These are phyloP conservation scores for Diplolepis rosae DNA, from an alignment of 2,888 invertebrate species.

Conservation along the genomic window DNA sequence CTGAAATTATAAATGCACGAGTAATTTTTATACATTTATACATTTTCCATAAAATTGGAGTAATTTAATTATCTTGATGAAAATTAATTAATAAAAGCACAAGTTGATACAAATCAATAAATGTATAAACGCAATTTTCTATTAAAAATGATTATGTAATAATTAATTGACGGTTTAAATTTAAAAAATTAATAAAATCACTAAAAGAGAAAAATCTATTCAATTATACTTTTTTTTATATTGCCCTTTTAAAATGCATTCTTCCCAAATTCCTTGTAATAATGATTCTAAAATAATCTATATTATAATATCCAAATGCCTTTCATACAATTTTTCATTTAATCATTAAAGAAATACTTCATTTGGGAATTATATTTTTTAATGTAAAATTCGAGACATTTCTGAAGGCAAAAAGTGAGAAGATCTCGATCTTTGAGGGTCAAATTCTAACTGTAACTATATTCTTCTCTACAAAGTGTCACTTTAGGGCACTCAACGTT, in stretches of 20 bases:
- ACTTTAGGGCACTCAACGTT: slow-evolving; percentile 14
- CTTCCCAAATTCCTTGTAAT: too few species aligned
- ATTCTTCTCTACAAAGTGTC: background rate
- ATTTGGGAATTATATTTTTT: background rate
- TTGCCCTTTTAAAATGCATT: too few species aligned
- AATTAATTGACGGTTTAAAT: background rate
- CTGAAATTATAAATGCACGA: too few species aligned
- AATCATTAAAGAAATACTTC: too few species aligned
- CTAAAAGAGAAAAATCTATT: background rate
- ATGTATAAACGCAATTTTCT: background rate
- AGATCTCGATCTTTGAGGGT: slow-evolving; percentile 4
- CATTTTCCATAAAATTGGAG: too few species aligned
- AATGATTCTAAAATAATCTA: too few species aligned
- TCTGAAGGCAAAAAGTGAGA: background rate
- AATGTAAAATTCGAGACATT: background rate
- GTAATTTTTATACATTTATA: too few species aligned
- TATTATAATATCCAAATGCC: too few species aligned
- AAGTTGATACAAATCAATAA: background rate
- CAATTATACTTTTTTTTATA: too few species aligned
- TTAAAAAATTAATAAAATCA: background rate
- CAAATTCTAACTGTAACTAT: slow-evolving; percentile 4
- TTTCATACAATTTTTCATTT: too few species aligned
- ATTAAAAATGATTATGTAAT: background rate
- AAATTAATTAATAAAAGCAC: background rate
- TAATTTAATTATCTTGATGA: background rate